phyloP scores from a whole-genome alignment of 2,797 vertebrate species.

The Poeciliopsis gracilis region DNA sequence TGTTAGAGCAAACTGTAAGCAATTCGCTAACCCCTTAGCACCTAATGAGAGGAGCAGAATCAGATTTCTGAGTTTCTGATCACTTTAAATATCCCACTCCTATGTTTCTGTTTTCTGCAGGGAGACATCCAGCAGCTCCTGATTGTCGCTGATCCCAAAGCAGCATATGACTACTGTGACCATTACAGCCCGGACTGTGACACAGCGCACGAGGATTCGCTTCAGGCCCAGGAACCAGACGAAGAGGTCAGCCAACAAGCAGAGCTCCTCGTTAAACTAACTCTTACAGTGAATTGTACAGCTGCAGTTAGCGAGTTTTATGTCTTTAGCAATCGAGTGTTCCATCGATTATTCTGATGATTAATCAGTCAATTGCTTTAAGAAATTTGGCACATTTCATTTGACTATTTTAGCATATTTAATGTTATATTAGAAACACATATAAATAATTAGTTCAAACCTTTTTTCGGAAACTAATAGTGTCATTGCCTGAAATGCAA shows the following conservation, averaged over 20 bases:
- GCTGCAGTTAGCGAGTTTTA: too few relatives aligned
- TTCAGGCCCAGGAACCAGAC: conserved; percentile 94
- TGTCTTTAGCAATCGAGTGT: too few relatives aligned
- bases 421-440: too few relatives aligned
- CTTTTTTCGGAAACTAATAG: too few relatives aligned
- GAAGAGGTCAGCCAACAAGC: conserved; percentile 83
- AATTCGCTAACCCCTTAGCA: not conserved
- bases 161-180: conserved; percentile 96
- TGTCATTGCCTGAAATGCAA: too few relatives aligned
- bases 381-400: too few relatives aligned
- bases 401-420: too few relatives aligned
- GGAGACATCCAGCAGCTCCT: conserved; percentile 97
- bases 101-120: conserved; percentile 71
- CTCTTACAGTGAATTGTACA: not conserved
- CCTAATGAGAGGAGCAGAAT: not conserved
- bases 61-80: not conserved
- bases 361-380: too few relatives aligned
- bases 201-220: conserved; percentile 83
- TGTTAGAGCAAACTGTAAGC: not conserved
- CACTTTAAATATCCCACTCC: not conserved
- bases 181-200: conserved; percentile 97
- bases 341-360: too few relatives aligned
- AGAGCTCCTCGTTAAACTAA: not conserved
- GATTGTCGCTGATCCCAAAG: conserved; percentile 90
- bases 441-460: too few relatives aligned